Base-by-base conservation (phyloP, 2,113 vertebrate genomes). In the Peromyscus polionotus region DNA sequence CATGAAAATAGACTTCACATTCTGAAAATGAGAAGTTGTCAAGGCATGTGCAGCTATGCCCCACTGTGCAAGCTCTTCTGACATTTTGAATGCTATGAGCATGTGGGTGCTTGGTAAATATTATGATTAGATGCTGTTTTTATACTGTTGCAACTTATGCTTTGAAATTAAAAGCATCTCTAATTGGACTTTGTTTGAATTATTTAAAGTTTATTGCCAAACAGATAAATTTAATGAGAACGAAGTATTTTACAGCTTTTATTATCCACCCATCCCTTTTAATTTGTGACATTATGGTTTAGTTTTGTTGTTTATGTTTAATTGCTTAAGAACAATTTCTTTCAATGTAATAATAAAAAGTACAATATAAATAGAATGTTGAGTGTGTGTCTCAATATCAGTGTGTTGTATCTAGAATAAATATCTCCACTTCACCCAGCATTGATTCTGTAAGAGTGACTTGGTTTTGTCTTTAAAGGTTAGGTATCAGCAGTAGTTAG, bases 131-230 rank as follows among this genome's bases (percentile, higher is more conserved):
- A 10, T 93, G 12, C 86, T 91, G 67, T 70, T 96, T 75, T 96
- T 95, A 90, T 72, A 90, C 20, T 93, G 7, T 76, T 95, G 76
- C 11, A 85, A 79, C 28, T 91, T 93, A 54, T 86, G 33, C 39
- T 93, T 97, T 95, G 88, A 94, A 95, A 95, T 88, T 92, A 94
- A 95, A 45, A 92, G 28, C 22, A 88, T 87, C 70, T 97, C 81
- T 95, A 96, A 95, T 91, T 92, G 48, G 59, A 59, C 39, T 93
- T 95, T 95, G 85, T 91, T 96, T 96, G 65, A 95, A 95, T 96
- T 96, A 83, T 94, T 97, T 94, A 79, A 97, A 81, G 86, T 97
- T 65, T 92, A 93, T 97, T 93, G 70, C 76, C 51, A 95, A 85
- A 92, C 84, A 48, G 63, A 94, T 92, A 90, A 54, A 84, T n/a